Evolutionary conservation across 2,113 vertebrate species (phyloP), one percentile per base, ranked within the genome.

Genomic region (Sigmodon hispidus): DNA sequence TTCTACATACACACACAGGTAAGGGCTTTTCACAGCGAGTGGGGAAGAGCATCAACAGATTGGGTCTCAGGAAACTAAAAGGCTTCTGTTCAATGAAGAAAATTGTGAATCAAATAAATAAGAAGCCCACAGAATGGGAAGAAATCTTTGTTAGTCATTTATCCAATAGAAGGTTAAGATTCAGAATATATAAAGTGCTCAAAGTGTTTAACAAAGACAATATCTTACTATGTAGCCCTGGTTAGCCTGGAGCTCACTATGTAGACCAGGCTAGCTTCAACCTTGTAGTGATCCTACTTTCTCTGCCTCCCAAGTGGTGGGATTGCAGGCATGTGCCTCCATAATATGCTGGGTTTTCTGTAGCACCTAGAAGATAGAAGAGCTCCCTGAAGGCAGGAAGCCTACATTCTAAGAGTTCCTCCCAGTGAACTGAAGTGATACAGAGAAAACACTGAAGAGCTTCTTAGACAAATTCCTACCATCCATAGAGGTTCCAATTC

Each of bases 391-490:
- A 92, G 26, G 43, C 31, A 81, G 8, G 29, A 48, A 63, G 45
- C 24, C 50, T 16, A 21, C 36, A 70, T 36, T 67, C 57, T 59
- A 5, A 88, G 77, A 72, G 5, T 90, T 93, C 40, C n/a, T 72
- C 59, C 65, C 88, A 29, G 50, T 75, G 48, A 87, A 75, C 52
- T 57, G 87, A 61, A 75, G 24, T 29, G 16, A 87, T 17, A 52
- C 29, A 48, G 11, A 29, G 24, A 73, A 73, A 15, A 50, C 3
- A 45, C 9, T 87, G 7, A 19, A 59, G 29, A 16, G 1, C 29
- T 87, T 90, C 17, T 59, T 94, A 94, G 73, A 79, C 19, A 85
- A 84, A 77, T 85, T 80, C 59, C 81, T 50, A 87, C 31, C 3
- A 73, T 4, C n/a, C 24, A n/a, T 31, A 15, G 43, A 91, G 22